phyloP scores from a whole-genome alignment of 2,888 invertebrate genomes.

The Drosophila helvetica region DNA sequence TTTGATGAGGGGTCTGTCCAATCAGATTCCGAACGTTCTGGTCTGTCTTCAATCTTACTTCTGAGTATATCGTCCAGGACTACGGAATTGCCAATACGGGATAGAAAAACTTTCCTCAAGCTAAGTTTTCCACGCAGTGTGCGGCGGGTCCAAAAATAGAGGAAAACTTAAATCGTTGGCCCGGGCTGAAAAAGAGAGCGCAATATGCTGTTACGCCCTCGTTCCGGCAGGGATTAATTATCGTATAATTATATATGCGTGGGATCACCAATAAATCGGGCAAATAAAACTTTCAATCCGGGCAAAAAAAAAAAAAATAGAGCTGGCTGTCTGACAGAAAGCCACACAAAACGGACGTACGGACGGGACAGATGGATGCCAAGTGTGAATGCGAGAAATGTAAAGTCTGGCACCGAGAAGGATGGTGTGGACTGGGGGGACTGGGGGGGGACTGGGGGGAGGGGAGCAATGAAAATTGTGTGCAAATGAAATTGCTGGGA shows the following conservation, averaged over 20 bases:
- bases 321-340: neutral
- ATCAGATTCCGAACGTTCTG: too few species aligned
- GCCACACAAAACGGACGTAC: neutral
- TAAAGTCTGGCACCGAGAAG: conserved; percentile 10
- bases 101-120: too few species aligned
- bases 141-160: neutral
- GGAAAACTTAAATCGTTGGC: neutral
- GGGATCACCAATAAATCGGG: conserved; percentile 29
- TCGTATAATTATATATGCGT: conserved; percentile 11
- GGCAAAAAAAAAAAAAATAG: conserved; percentile 3
- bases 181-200: neutral
- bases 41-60: too few species aligned
- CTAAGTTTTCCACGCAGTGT: too few species aligned
- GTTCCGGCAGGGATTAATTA: conserved; percentile 32
- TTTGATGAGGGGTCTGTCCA: too few species aligned
- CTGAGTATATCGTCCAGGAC: too few species aligned
- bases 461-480: conserved; percentile 35
- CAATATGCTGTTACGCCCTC: neutral
- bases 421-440: neutral
- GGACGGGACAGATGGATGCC: neutral
- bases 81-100: too few species aligned
- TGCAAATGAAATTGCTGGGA: conserved; percentile 54
- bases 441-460: neutral
- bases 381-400: conserved; percentile 23
- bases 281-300: conserved; percentile 20